These are phyloP conservation scores for Callipepla squamata DNA, from an alignment of 2,113 vertebrate genomes.

Conservation along the genomic window DNA sequence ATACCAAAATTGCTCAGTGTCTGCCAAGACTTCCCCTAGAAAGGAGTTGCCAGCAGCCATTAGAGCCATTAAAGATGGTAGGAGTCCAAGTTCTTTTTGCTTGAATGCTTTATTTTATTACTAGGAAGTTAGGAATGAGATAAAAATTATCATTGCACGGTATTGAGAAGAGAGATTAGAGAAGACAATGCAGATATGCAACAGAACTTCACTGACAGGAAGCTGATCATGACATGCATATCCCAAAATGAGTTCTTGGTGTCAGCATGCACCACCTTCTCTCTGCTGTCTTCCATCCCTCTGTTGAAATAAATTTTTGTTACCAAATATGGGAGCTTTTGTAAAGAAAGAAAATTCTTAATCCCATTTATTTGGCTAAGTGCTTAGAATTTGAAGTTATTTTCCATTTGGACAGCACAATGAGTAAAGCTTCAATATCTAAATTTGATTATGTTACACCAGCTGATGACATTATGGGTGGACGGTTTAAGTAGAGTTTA, in stretches of 20 bases:
- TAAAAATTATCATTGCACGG: not conserved
- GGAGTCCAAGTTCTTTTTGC: not conserved
- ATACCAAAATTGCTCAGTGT: not conserved
- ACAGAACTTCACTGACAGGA: not conserved
- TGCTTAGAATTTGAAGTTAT: accelerated
- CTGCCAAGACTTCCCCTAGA: not conserved
- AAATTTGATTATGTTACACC: not conserved
- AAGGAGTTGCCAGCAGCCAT: not conserved
- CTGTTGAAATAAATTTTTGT: not conserved
- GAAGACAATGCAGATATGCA: not conserved
- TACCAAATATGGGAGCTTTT: not conserved
- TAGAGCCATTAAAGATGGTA: not conserved
- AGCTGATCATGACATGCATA: not conserved
- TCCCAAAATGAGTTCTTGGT: not conserved
- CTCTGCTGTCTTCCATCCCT: not conserved
- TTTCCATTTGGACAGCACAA: not conserved
- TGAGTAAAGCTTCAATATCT: not conserved
- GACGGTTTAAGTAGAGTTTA: not conserved
- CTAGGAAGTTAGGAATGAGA: not conserved
- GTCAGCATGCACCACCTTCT: not conserved
- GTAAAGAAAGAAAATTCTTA: not conserved
- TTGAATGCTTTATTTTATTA: not conserved
- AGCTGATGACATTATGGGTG: not conserved
- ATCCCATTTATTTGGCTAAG: not conserved
- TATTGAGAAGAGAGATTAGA: not conserved